A percentile compares a stretch with the other conserved stretches of the same genome.
Conservation (phyloP, 2,113 vertebrate genomes). For the Lampris megalopsis region DNA sequence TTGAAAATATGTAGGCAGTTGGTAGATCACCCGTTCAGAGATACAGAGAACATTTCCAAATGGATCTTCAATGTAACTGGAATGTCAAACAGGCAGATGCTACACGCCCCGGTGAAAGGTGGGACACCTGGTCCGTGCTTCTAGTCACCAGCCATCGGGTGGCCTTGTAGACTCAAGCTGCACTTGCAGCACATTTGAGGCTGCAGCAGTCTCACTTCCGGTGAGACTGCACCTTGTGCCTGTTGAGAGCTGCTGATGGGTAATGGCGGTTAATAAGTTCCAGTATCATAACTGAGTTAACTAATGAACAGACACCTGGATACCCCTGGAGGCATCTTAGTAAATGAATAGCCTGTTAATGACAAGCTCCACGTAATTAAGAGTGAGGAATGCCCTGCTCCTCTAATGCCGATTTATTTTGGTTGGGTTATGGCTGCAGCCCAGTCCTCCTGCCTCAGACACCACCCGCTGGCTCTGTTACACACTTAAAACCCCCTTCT, state of each 20-base stretch:
- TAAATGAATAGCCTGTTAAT: slow-evolving; percentile 86
- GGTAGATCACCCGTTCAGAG: too few relatives aligned
- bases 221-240: background rate
- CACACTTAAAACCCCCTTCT: slow-evolving; percentile 14
- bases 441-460: background rate
- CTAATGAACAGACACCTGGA: slow-evolving; percentile 56
- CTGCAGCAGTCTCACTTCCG: background rate
- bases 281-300: background rate
- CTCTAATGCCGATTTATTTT: slow-evolving; percentile 91
- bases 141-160: too few relatives aligned
- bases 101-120: too few relatives aligned
- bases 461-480: background rate
- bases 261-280: background rate
- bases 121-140: too few relatives aligned
- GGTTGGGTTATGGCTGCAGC: slow-evolving; percentile 77
- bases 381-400: slow-evolving; percentile 91
- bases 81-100: too few relatives aligned
- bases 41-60: too few relatives aligned
- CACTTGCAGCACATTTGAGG: background rate
- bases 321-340: slow-evolving; percentile 42
- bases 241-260: slow-evolving; percentile 8
- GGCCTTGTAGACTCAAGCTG: background rate
- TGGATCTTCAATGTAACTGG: too few relatives aligned
- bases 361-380: slow-evolving; percentile 95
- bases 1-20: too few relatives aligned